These are phyloP conservation scores for Zaprionus africanus DNA, from an alignment of 1,140 invertebrate genomes.

Conservation along the genomic window DNA sequence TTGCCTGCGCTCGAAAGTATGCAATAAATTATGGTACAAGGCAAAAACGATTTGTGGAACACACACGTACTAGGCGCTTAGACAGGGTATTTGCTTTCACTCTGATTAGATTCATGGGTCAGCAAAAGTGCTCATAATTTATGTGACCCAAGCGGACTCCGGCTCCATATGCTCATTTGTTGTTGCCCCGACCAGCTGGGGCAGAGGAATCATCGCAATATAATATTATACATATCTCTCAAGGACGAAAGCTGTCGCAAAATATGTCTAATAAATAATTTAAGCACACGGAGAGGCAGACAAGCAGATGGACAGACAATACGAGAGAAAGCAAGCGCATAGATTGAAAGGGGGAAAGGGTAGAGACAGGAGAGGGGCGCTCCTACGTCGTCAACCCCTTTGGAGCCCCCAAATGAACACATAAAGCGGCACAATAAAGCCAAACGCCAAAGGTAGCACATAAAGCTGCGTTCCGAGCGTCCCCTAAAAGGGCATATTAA, in stretches of 20 bases:
- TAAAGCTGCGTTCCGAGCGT: conserved; percentile 24
- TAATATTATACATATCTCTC: conserved; percentile 37
- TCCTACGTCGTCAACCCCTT: conserved; percentile 40
- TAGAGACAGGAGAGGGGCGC: background rate
- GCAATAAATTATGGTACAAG: conserved; percentile 6
- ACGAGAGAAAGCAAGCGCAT: background rate
- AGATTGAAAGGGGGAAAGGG: background rate
- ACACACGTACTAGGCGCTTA: background rate
- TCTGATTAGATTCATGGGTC: conserved; percentile 69
- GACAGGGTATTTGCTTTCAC: conserved; percentile 39
- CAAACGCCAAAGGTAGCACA: conserved; percentile 43
- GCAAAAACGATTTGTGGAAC: conserved; percentile 13
- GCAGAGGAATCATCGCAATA: conserved; percentile 62
- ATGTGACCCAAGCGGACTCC: conserved; percentile 40
- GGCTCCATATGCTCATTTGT: conserved; percentile 28
- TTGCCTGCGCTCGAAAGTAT: conserved; percentile 7
- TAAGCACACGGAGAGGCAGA: conserved; percentile 62
- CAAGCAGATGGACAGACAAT: background rate
- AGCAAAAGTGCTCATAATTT: conserved; percentile 56
- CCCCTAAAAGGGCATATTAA: conserved; percentile 57
- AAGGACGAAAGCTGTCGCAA: conserved; percentile 70
- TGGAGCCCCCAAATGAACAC: conserved; percentile 63
- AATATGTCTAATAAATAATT: conserved; percentile 79
- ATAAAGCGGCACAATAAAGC: conserved; percentile 69
- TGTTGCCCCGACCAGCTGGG: conserved; percentile 12